Conservation (phyloP, 1,140 invertebrate genomes). For the Zaprionus camerounensis region DNA sequence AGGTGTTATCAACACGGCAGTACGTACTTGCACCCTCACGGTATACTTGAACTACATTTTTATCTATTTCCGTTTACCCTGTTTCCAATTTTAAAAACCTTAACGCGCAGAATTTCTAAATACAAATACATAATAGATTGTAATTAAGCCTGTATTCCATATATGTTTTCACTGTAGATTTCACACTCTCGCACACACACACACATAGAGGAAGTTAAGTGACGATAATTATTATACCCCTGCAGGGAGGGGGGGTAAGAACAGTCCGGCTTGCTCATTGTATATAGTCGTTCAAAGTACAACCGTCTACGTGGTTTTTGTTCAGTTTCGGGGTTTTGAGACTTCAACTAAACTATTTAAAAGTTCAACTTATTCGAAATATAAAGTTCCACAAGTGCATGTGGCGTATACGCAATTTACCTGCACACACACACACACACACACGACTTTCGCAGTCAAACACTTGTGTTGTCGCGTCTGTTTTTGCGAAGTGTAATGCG, state of each 20-base stretch:
- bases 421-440: conserved; percentile 11
- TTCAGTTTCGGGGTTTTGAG: neutral
- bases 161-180: neutral
- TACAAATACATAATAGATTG: too few relatives aligned
- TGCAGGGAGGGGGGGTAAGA: too few relatives aligned
- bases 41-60: neutral
- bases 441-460: neutral
- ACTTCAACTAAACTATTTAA: neutral
- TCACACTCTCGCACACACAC: neutral
- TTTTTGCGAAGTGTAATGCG: conserved; percentile 34
- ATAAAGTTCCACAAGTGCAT: conserved; percentile 40
- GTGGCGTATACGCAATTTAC: conserved; percentile 48
- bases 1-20: neutral
- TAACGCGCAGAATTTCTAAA: too few relatives aligned
- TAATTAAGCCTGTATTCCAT: neutral
- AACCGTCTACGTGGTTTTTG: neutral
- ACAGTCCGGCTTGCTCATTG: too few relatives aligned
- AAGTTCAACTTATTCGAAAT: conserved; percentile 2
- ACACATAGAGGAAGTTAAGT: neutral
- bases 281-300: neutral
- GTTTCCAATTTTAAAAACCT: neutral
- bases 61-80: neutral
- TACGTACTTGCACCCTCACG: too few relatives aligned
- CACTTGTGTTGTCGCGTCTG: conserved; percentile 13
- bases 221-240: neutral